Evolutionary conservation across 1,140 invertebrate genomes (phyloP), one percentile per base, ranked within the genome.

Genomic region (Drosophila nikananu): DNA sequence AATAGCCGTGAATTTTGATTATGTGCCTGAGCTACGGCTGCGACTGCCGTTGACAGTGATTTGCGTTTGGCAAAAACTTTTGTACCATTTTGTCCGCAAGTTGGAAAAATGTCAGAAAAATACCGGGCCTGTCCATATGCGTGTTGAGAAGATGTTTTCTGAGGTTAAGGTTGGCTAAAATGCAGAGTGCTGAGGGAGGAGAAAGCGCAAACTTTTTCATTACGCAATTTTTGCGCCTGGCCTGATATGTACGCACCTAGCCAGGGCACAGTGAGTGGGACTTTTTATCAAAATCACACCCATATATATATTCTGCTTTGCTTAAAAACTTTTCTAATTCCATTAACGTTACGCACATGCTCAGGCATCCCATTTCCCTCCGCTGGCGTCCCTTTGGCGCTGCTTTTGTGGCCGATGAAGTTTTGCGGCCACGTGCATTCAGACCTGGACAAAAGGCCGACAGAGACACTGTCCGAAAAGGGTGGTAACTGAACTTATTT

Each of bases 291-390:
- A 77, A 87, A 81, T 84, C 81, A 81, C 81, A 79, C 77, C 54
- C 73, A 83, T 68, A 44, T 48, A 74, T 84, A 76, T 78, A 76
- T 86, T 63, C 49, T 46, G 81, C 74, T 75, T 90, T 90, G 84
- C 86, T 79, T 84, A 79, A 90, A 89, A 89, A 89, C 71, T 89
- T 89, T 89, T 89, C 86, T 89, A 89, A 89, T 89, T 89, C 86
- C 86, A 89, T 89, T 89, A 89, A 90, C 82, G 86, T 82, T 76
- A 90, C 86, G 81, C 86, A 89, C 86, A 89, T 90, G 86, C 84
- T 80, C 63, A 51, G 51, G 32, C 58, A 57, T 49, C 70, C 61
- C 55, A 51, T 71, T 59, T 76, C 58, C 67, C 54, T 23, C 44
- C 76, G 49, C 63, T 17, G 12, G 19, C 32, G 12, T 57, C 37